Evolutionary conservation across 1,140 invertebrate genomes (phyloP).

Genomic region (Laupala kohalensis): DNA sequence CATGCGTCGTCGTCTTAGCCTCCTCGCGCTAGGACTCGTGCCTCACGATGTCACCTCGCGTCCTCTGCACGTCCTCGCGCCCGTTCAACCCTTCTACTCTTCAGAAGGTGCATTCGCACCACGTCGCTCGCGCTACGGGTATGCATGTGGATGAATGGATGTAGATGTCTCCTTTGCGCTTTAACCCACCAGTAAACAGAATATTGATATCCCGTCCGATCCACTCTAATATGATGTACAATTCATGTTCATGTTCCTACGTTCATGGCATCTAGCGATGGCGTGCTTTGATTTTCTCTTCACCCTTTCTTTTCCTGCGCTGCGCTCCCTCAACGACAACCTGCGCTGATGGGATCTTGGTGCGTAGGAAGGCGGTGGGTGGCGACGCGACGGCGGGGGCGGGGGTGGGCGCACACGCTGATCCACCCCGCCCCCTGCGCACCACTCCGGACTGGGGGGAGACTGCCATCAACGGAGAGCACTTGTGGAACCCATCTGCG

Average conservation of each 20-base stretch:
- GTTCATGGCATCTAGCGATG: no score
- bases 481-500: slow-evolving; percentile 74
- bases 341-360: slow-evolving; percentile 72
- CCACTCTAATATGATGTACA: no score
- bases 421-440: slow-evolving; percentile 32
- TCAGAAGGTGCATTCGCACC: background rate
- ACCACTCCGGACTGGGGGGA: slow-evolving; percentile 73
- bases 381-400: slow-evolving; percentile 26
- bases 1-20: background rate
- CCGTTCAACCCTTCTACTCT: background rate
- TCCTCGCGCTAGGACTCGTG: background rate
- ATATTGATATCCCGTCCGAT: no score
- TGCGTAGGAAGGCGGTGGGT: slow-evolving; percentile 38
- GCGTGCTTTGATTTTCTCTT: no score
- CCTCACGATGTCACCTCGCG: background rate
- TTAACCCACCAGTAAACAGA: no score
- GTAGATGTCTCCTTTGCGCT: no score
- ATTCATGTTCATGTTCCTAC: no score
- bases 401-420: slow-evolving; percentile 24
- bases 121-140: background rate
- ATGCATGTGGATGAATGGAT: no score
- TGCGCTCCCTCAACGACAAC: background rate
- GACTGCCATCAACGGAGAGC: slow-evolving; percentile 65
- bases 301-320: background rate
- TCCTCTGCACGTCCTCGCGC: background rate